Percentiles rank a stretch among this genome's conserved stretches.
Evolutionary conservation across 1,140 invertebrate species (phyloP).

Genomic region (Palaemon carinicauda): DNA sequence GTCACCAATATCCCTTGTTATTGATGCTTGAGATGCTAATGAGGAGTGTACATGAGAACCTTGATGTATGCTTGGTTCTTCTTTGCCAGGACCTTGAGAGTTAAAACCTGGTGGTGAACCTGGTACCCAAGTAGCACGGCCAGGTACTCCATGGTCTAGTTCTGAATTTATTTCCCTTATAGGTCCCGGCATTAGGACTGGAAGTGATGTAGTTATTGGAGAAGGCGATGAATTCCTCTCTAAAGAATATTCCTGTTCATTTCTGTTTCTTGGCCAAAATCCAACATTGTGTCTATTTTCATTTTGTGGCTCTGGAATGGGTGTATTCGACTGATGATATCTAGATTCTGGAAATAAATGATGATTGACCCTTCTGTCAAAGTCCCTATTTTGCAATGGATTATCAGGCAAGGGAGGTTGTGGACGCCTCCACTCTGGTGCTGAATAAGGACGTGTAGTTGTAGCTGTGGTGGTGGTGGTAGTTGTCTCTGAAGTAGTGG

Average conservation of each 20-base stretch:
- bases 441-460: background rate
- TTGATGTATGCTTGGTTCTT: too few species aligned
- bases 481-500: background rate
- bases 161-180: background rate
- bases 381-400: too few species aligned
- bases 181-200: background rate
- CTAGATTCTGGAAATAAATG: background rate
- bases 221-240: background rate
- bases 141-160: conserved; percentile 12
- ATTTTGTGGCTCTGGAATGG: background rate
- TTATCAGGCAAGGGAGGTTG: background rate
- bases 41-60: too few species aligned
- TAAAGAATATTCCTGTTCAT: background rate
- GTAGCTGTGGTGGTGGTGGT: conserved; percentile 10
- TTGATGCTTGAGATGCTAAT: too few species aligned
- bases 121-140: conserved; percentile 49
- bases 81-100: background rate
- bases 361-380: background rate
- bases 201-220: background rate
- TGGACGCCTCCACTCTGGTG: background rate
- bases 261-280: conserved; percentile 25
- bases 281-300: background rate
- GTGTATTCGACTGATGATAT: background rate
- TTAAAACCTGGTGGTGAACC: conserved; percentile 43
- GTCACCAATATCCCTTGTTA: too few species aligned